Evolutionary conservation across 2,113 vertebrate genomes (phyloP), one percentile per base, ranked within the genome.

Genomic region (Tragelaphus scriptus): DNA sequence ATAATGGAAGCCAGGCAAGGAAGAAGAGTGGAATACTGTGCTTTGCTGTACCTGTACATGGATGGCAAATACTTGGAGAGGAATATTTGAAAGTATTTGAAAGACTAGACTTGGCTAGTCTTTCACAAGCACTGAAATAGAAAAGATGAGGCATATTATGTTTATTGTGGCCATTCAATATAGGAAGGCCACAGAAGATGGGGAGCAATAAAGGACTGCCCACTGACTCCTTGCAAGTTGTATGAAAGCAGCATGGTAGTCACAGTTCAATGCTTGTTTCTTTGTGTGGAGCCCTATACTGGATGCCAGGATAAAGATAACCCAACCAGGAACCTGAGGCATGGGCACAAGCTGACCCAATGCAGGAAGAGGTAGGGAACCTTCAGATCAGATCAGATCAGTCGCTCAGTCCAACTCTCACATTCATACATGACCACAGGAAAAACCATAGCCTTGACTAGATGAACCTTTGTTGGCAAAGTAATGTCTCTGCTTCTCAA

Each of bases 11-110:
- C 55, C 59, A 91, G 88, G 79, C 82, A 88, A 58, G 13, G 19
- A 91, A 90, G 65, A 85, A 88, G 56, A 87, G 28, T 81, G 47
- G 68, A 95, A 85, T 94, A 51, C 26, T 90, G 40, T 95, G 49
- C 77, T 94, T 93, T 95, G 25, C 47, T 91, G 1, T 91, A 59
- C 28, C 28, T 94, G 51, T 28, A 68, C 65, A 53, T 68, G 58
- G n/a, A 88, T 95, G 25, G 59, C 90, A 90, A 63, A 61, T 93
- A 61, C 90, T 89, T 77, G 61, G 80, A 90, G 90, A 91, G 85
- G 30, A 81, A 44, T 63, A 40, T 75, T 75, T 75, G 21, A 75
- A 75, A 75, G 21, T 71, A 75, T 75, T 75, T 75, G 36, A 44
- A 75, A 77, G 71, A 25, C 71, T 77, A 47, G 30, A 47, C 30